Conservation (phyloP, 1,140 invertebrate genomes). For the Drosophila virilis region DNA sequence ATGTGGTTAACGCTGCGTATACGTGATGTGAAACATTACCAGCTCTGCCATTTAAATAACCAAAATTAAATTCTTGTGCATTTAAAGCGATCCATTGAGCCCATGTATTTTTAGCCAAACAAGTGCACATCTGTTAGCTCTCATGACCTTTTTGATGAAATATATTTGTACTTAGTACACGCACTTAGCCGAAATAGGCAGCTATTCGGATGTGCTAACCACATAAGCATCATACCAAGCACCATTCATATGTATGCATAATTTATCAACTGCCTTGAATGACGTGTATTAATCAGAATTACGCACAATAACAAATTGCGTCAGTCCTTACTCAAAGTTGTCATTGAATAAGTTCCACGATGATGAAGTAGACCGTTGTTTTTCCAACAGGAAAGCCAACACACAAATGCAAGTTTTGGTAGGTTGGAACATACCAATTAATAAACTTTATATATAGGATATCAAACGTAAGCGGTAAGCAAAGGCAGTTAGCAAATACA, state of each 20-base stretch:
- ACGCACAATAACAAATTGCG: slow-evolving; percentile 9
- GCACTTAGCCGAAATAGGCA: slow-evolving; percentile 8
- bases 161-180: not conserved
- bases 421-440: too few relatives aligned
- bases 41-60: not conserved
- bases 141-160: not conserved
- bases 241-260: slow-evolving; percentile 14
- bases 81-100: slow-evolving; percentile 17
- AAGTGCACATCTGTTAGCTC: slow-evolving; percentile 8
- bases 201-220: slow-evolving; percentile 16
- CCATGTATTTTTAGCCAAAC: not conserved
- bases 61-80: not conserved
- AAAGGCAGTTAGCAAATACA: too few relatives aligned
- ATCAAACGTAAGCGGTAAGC: too few relatives aligned
- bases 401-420: too few relatives aligned
- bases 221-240: not conserved
- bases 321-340: not conserved
- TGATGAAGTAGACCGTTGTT: not conserved
- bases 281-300: slow-evolving; percentile 12
- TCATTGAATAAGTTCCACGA: not conserved
- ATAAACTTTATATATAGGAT: too few relatives aligned
- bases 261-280: slow-evolving; percentile 12
- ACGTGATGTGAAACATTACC: slow-evolving; percentile 36
- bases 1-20: slow-evolving; percentile 26
- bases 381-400: too few relatives aligned